Conservation (phyloP, 2,888 invertebrate species). For the Philhelius pedissequus region DNA sequence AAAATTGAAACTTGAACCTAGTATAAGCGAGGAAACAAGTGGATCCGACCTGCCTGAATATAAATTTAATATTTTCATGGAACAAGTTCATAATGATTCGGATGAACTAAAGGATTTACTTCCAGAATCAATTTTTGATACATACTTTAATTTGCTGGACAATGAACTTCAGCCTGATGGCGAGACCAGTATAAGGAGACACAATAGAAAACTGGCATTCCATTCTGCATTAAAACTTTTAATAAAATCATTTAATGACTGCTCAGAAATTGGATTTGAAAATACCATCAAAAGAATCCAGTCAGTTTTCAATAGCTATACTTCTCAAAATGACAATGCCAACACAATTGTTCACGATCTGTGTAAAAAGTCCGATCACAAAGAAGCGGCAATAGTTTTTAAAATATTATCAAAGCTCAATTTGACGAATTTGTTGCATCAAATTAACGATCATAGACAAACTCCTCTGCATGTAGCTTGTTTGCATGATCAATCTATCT, state of each 20-base stretch:
- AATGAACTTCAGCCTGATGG: background rate
- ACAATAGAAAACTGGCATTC: background rate
- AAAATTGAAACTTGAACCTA: constrained; percentile 17
- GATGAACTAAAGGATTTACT: background rate
- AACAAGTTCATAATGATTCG: background rate
- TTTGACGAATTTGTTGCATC: constrained; percentile 76
- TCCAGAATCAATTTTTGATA: background rate
- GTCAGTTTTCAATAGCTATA: constrained; percentile 71
- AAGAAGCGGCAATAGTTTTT: constrained; percentile 73
- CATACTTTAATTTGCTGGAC: background rate
- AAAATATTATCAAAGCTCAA: constrained; percentile 74
- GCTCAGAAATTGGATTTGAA: background rate
- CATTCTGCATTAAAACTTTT: background rate
- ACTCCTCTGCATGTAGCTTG: constrained; percentile 81
- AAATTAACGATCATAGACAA: constrained; percentile 79
- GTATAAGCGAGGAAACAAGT: constrained; percentile 8
- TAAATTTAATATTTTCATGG: background rate
- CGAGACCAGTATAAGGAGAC: background rate
- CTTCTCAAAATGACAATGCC: constrained; percentile 70
- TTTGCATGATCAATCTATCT: constrained; percentile 72
- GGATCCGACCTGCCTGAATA: background rate
- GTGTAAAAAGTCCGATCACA: constrained; percentile 72
- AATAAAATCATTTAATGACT: background rate
- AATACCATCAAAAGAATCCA: constrained; percentile 45
- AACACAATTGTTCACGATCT: constrained; percentile 75